Evolutionary conservation across 2,888 invertebrate species (phyloP), one percentile per base, ranked within the genome.

Genomic region (Pristionchus entomophagus): DNA sequence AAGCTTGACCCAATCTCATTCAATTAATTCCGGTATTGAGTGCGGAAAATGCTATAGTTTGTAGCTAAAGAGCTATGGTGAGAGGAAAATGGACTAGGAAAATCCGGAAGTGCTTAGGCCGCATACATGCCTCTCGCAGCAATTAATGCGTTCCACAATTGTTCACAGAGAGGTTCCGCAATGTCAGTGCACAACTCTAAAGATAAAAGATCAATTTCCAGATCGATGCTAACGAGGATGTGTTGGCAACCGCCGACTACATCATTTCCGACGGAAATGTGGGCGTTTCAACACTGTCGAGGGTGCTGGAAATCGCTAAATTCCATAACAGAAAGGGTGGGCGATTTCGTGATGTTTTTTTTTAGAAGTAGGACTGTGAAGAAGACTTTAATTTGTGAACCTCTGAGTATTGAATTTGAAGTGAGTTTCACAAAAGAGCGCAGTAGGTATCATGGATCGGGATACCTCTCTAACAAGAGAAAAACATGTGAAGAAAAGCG

Each of bases 211-310:
- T 78, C 53, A 14, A n/a, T 8, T 35, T 88, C 38, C 93, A 96
- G 95, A 95, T 97, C n/a, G 93, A 94, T 86, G 94, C 95, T 84
- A 95, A 96, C 92, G 95, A 95, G 86, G 93, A 95, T 0, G 92
- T 95, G 1, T 94, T 97, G 41, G 94, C 95, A 88, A 93, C 94
- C 17, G 95, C 96, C 0, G 96, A 96, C 0, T 94, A 97, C 49
- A 95, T 98, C 17, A 95, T 97, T 32, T 94, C 97, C 84, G 98
- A 98, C 94, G 97, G 96, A 14, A 98, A 98, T 94, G 93, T 96
- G 73, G 95, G 96, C 0, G 92, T 95, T 69, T 94, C 95, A 35
- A 95, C 97, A 0, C 96, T 97, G 19, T 59, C 85, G 6, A 87
- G 78, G 59, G 86, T 88, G n/a, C 38, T 91, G 19, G 87, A 91